Evolutionary conservation across 2,113 vertebrate species (phyloP).

Genomic region (Cyprinodon variegatus): DNA sequence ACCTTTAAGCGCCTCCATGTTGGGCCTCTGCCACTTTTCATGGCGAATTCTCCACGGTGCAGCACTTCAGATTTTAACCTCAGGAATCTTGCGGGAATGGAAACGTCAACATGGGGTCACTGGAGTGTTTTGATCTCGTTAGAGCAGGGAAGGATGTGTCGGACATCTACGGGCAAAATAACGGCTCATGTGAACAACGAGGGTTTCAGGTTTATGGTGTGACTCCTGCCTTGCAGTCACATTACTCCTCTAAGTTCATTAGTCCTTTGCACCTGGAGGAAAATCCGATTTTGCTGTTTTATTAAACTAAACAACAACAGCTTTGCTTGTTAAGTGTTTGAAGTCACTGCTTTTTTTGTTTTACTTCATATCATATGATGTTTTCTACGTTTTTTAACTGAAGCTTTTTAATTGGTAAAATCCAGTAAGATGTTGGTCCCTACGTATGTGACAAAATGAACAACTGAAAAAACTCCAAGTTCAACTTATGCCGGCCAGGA

Average conservation of each 20-base stretch:
- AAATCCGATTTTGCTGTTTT: neutral
- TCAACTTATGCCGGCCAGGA: too few species aligned
- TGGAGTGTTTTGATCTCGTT: neutral
- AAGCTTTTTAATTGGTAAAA: neutral
- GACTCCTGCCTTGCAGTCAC: neutral
- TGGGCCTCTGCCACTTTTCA: neutral
- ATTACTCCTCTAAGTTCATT: neutral
- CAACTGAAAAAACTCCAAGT: too few species aligned
- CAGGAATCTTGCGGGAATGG: neutral
- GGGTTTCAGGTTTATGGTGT: neutral
- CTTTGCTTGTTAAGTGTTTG: neutral
- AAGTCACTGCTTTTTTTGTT: neutral
- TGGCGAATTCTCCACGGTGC: neutral
- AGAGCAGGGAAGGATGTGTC: neutral
- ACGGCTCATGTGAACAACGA: slow-evolving; percentile 5
- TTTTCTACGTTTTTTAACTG: neutral
- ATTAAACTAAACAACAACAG: neutral
- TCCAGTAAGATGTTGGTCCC: neutral
- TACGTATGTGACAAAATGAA: neutral
- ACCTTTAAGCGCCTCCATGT: neutral
- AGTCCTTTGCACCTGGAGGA: neutral
- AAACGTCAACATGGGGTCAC: neutral
- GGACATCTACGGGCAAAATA: neutral
- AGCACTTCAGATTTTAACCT: neutral
- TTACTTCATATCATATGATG: neutral